phyloP scores from a whole-genome alignment of 2,888 invertebrate species.

The Miltochrista miniata region DNA sequence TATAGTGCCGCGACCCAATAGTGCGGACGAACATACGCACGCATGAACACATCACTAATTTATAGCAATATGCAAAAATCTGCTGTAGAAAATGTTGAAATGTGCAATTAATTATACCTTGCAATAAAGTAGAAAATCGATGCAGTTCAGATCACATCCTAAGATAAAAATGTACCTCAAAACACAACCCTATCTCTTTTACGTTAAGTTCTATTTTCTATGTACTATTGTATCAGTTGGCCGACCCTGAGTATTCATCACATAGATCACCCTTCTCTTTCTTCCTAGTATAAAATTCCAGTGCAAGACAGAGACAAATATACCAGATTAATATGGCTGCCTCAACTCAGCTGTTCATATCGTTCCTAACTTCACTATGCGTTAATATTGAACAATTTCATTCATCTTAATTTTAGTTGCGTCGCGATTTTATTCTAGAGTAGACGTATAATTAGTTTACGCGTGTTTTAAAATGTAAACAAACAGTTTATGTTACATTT shows the following conservation, averaged over 20 bases:
- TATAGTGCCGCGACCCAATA: too few relatives aligned
- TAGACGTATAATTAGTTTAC: constrained; percentile 22
- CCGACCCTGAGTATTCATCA: not conserved
- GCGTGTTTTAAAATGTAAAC: constrained; percentile 66
- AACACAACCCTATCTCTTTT: not conserved
- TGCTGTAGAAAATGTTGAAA: too few relatives aligned
- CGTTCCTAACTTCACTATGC: constrained; percentile 33
- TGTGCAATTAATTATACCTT: too few relatives aligned
- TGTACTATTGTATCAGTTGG: not conserved
- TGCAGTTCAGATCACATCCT: not conserved
- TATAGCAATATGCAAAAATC: too few relatives aligned
- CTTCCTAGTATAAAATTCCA: accelerated
- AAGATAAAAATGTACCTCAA: too few relatives aligned
- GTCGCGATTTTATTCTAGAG: constrained; percentile 33
- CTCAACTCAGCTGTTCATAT: constrained; percentile 35
- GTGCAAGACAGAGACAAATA: constrained; percentile 21
- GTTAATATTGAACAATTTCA: constrained; percentile 25
- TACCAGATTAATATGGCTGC: constrained; percentile 24
- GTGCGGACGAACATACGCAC: too few relatives aligned
- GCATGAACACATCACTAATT: too few relatives aligned
- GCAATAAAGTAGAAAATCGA: constrained; percentile 3
- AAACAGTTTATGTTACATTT: constrained; percentile 46
- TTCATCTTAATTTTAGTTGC: constrained; percentile 41
- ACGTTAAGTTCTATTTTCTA: not conserved
- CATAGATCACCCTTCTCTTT: constrained; percentile 14